Percentiles rank a stretch among this genome's conserved stretches.
These are phyloP conservation scores for Eupleurogrammus muticus DNA, from an alignment of 2,797 vertebrate species.

Conservation along the genomic window DNA sequence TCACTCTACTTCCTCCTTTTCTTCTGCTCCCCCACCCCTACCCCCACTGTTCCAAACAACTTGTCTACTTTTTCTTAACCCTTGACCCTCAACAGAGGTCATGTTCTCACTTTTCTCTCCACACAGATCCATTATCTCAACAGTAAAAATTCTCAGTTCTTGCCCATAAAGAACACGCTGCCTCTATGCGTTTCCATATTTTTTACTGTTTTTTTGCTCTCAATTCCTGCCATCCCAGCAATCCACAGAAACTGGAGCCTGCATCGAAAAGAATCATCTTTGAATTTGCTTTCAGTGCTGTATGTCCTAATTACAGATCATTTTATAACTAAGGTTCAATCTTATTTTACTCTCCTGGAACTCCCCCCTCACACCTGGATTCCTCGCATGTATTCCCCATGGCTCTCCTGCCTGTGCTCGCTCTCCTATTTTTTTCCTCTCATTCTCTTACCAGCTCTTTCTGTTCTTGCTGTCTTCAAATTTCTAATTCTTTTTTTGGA, in stretches of 20 bases:
- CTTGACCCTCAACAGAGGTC: constrained; percentile 14
- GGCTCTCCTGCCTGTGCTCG: constrained; percentile 33
- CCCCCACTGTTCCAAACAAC: constrained; percentile 7
- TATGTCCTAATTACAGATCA: constrained; percentile 81
- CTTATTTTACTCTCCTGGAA: constrained; percentile 73
- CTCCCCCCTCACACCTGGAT: constrained; percentile 76
- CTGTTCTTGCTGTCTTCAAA: constrained; percentile 46
- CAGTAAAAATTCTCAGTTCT: constrained; percentile 4
- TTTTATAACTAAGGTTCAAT: constrained; percentile 75
- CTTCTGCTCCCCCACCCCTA: background rate
- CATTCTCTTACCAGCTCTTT: constrained; percentile 41
- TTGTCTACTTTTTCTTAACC: constrained; percentile 26
- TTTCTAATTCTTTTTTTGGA: constrained; percentile 41
- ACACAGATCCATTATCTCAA: constrained; percentile 33
- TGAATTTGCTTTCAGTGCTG: constrained; percentile 85
- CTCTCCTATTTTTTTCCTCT: constrained; percentile 25
- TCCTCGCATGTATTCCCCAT: constrained; percentile 66
- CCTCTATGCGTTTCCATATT: constrained; percentile 19
- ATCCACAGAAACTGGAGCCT: constrained; percentile 76
- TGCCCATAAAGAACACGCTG: constrained; percentile 14
- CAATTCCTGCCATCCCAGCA: constrained; percentile 73
- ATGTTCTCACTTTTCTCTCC: constrained; percentile 20
- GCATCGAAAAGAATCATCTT: constrained; percentile 74
- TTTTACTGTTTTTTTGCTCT: constrained; percentile 35
- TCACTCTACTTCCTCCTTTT: constrained; percentile 35